These are phyloP conservation scores for Ophion costatus DNA, from an alignment of 2,888 invertebrate genomes.

Conservation along the genomic window DNA sequence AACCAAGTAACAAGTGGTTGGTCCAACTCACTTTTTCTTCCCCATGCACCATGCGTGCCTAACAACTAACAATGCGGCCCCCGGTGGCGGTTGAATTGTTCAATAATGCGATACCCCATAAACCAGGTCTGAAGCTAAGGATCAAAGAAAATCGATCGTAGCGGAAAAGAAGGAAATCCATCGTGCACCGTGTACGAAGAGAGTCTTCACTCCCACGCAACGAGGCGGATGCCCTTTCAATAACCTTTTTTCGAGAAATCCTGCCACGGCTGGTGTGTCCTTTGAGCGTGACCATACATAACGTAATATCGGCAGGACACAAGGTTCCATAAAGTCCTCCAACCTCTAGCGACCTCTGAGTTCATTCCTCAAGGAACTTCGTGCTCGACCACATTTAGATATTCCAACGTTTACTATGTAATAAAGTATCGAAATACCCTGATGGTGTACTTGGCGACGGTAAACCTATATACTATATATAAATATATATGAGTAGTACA, in stretches of 20 bases:
- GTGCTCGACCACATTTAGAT: slow-evolving; percentile 20
- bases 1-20: not conserved
- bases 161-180: not conserved
- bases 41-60: not conserved
- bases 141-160: not conserved
- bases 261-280: not conserved
- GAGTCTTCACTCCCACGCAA: not conserved
- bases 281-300: slow-evolving; percentile 1
- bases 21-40: not conserved
- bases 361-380: slow-evolving; percentile 16
- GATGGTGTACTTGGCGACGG: slow-evolving; percentile 28
- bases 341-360: slow-evolving; percentile 22
- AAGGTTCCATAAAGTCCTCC: slow-evolving; percentile 16
- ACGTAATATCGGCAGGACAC: not conserved
- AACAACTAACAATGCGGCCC: not conserved
- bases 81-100: not conserved
- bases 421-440: slow-evolving; percentile 29
- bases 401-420: slow-evolving; percentile 28
- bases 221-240: slow-evolving; percentile 12
- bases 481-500: slow-evolving; percentile 7
- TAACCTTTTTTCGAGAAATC: slow-evolving; percentile 2
- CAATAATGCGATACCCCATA: not conserved
- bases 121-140: not conserved
- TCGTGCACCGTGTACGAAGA: not conserved
- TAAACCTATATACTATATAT: slow-evolving; percentile 15